Conservation (phyloP, 2,888 invertebrate species). For the Perizoma affinitatum region DNA sequence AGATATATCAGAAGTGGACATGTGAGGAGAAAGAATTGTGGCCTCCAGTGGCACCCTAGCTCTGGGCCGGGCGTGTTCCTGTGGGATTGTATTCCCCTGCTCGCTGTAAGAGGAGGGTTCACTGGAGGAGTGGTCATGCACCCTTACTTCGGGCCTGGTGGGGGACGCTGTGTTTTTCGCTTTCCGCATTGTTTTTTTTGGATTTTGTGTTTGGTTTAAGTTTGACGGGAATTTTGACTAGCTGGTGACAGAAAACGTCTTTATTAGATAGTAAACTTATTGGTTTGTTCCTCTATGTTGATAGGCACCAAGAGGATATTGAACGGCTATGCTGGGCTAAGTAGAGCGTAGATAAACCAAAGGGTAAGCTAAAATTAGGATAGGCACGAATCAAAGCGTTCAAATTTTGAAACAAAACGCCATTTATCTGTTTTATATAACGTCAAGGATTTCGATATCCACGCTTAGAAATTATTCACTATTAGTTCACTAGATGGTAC, state of each 20-base stretch:
- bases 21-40: constrained; percentile 22
- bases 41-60: constrained; percentile 10
- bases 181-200: constrained; percentile 24
- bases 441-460: no score
- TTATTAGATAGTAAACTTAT: no score
- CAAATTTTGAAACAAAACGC: no score
- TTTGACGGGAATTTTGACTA: constrained; percentile 33
- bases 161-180: constrained; percentile 3
- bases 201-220: not conserved
- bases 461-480: no score
- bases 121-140: constrained; percentile 19
- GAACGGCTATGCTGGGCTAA: no score
- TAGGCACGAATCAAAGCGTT: no score
- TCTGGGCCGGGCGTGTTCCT: constrained; percentile 42
- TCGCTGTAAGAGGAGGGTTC: constrained; percentile 14
- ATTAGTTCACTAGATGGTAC: not conserved
- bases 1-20: constrained; percentile 28
- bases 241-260: no score
- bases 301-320: no score
- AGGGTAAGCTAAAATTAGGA: no score
- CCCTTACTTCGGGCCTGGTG: constrained; percentile 11
- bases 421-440: no score
- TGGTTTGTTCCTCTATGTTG: no score
- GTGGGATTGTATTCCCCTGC: constrained; percentile 15
- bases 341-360: no score